Evolutionary conservation across 2,888 invertebrate species (phyloP).

Genomic region (Galerucella nymphaeae): DNA sequence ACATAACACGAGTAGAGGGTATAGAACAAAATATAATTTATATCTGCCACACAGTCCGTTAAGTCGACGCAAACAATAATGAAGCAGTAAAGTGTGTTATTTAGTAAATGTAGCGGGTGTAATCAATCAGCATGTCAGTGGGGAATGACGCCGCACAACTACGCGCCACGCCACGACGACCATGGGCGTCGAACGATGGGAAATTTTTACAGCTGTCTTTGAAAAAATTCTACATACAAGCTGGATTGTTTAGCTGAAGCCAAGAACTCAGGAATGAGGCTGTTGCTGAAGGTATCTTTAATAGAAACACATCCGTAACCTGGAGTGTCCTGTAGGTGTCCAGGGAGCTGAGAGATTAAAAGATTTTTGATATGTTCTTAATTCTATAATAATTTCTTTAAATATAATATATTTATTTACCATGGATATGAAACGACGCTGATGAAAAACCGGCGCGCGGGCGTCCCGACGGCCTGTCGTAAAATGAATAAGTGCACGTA

Average conservation of each 20-base stretch:
- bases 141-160: conserved; percentile 60
- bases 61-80: conserved; percentile 55
- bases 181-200: not conserved
- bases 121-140: conserved; percentile 64
- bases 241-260: too few relatives aligned
- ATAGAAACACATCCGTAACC: too few relatives aligned
- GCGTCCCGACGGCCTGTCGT: conserved; percentile 60
- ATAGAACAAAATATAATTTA: conserved; percentile 33
- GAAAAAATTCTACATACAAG: too few relatives aligned
- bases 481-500: conserved; percentile 66
- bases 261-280: too few relatives aligned
- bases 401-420: too few relatives aligned
- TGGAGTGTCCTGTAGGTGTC: too few relatives aligned
- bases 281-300: too few relatives aligned
- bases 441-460: conserved; percentile 52
- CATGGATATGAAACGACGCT: not conserved
- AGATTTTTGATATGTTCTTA: too few relatives aligned
- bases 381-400: too few relatives aligned
- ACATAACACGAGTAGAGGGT: conserved; percentile 22
- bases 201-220: not conserved
- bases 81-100: conserved; percentile 64
- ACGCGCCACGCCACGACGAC: conserved; percentile 21
- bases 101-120: conserved; percentile 63
- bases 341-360: too few relatives aligned
- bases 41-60: conserved; percentile 37